phyloP scores from a whole-genome alignment of 2,888 invertebrate species.

The Stenurella melanura region DNA sequence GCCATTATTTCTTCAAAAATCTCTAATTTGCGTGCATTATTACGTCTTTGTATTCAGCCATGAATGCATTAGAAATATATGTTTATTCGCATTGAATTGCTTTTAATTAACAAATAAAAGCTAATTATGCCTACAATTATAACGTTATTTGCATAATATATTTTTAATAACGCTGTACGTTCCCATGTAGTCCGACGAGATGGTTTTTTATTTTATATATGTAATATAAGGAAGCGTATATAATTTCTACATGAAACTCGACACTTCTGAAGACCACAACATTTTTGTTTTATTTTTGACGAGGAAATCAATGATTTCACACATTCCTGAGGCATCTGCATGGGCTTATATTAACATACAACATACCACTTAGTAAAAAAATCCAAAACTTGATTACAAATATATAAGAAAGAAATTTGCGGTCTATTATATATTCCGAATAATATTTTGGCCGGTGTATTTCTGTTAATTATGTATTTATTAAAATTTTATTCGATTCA shows the following conservation, averaged over 20 bases:
- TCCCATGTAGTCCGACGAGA: constrained; percentile 40
- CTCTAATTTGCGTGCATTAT: no score
- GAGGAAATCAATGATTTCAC: background rate
- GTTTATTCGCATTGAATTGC: background rate
- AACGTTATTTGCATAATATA: constrained; percentile 36
- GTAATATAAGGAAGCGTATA: constrained; percentile 45
- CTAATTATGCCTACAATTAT: background rate
- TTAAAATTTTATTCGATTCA: constrained; percentile 24
- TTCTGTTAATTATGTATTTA: constrained; percentile 15
- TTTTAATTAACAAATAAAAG: constrained; percentile 7
- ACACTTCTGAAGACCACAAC: constrained; percentile 29
- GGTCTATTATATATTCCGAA: background rate
- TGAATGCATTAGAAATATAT: background rate
- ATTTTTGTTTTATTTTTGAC: constrained; percentile 7
- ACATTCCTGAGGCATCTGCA: constrained; percentile 9
- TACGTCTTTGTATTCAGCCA: background rate
- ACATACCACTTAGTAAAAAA: background rate
- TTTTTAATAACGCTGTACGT: constrained; percentile 20
- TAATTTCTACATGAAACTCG: constrained; percentile 43
- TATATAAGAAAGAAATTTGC: background rate
- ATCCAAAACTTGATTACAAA: constrained; percentile 1
- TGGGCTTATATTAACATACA: background rate
- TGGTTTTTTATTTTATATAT: constrained; percentile 35
- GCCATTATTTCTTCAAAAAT: no score
- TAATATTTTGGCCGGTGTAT: background rate